Conservation (phyloP, 2,888 invertebrate genomes). For the Trichogramma dendrolimi region DNA sequence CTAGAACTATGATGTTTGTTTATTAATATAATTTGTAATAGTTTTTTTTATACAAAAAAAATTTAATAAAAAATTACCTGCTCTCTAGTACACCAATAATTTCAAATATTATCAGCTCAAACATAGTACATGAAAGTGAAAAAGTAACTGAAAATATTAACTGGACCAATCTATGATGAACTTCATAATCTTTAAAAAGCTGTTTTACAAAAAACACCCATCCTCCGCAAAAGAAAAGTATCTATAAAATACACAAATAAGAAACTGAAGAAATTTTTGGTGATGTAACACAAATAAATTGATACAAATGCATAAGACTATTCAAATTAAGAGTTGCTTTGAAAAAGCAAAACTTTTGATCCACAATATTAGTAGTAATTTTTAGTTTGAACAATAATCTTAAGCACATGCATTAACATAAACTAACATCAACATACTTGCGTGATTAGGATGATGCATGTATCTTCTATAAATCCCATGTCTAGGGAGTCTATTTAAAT, state of each 20-base stretch:
- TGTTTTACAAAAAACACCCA: constrained; percentile 98
- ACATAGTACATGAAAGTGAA: constrained; percentile 96
- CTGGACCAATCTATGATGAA: constrained; percentile 89
- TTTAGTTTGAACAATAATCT: neutral
- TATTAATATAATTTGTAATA: neutral
- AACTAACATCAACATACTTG: constrained; percentile 57
- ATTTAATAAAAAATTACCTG: constrained; percentile 59
- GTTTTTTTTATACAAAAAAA: neutral
- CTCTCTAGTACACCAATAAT: constrained; percentile 90
- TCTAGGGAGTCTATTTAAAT: constrained; percentile 23
- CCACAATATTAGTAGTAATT: constrained; percentile 21
- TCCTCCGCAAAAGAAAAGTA: constrained; percentile 91
- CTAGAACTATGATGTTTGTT: constrained; percentile 65
- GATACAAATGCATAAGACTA: neutral
- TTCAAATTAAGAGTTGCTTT: too few relatives aligned
- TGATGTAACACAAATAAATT: neutral
- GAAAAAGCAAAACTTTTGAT: constrained; percentile 24
- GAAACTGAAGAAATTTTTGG: neutral
- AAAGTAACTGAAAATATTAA: constrained; percentile 94
- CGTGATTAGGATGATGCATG: constrained; percentile 76
- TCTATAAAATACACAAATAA: constrained; percentile 56
- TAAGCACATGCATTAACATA: neutral
- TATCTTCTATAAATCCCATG: constrained; percentile 84
- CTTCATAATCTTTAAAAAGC: constrained; percentile 95
- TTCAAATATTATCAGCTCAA: constrained; percentile 98